A percentile compares a stretch with the other conserved stretches of the same genome.
Conservation (phyloP, 1,140 invertebrate genomes). For the Tetraneura akinire region DNA sequence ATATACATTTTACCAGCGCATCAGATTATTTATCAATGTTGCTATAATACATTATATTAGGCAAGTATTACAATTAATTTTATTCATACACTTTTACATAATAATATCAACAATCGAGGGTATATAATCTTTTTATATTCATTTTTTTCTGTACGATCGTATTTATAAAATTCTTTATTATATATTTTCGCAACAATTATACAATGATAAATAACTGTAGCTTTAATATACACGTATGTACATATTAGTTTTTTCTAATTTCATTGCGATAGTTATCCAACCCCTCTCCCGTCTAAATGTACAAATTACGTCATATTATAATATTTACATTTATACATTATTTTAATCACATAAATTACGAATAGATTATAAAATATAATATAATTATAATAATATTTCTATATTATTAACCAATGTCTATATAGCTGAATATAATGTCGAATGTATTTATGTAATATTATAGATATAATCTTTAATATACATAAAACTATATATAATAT, state of each 20-base stretch:
- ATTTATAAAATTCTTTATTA: conserved; percentile 24
- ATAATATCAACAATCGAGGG: not conserved
- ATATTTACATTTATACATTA: no score
- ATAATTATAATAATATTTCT: no score
- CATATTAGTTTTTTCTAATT: not conserved
- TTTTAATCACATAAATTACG: conserved; percentile 6
- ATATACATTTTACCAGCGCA: no score
- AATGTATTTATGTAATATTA: not conserved
- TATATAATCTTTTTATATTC: not conserved
- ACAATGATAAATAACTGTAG: conserved; percentile 12
- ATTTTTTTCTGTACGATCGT: not conserved
- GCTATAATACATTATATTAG: no score
- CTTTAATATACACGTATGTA: no score
- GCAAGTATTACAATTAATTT: not conserved
- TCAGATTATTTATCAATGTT: no score
- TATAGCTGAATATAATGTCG: not conserved
- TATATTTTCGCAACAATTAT: not conserved
- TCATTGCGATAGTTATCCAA: not conserved
- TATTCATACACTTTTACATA: not conserved
- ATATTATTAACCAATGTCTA: not conserved
- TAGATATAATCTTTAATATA: conserved; percentile 8
- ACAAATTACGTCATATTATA: not conserved
- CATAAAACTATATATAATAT: not conserved
- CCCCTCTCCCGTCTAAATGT: not conserved
- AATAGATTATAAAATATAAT: not conserved